Base-by-base conservation (phyloP, 2,113 vertebrate species). In the Casuarius casuarius region DNA sequence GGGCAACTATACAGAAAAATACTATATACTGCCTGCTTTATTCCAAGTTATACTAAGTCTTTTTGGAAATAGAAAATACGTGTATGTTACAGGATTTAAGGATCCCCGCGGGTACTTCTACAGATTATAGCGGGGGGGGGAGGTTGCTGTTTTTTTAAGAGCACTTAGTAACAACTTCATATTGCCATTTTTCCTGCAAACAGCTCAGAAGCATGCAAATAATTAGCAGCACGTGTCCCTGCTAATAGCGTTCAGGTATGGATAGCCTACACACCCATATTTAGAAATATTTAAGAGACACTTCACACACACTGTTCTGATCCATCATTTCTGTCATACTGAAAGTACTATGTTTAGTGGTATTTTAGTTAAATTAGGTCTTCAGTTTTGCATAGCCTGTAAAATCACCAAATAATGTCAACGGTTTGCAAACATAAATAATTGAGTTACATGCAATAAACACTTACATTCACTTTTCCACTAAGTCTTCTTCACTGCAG, bases 381-480 rank as follows among this genome's bases (percentile, higher is more conserved):
- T 68, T 13, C 25, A 61, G 26, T 77, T 93, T 66, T 52, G 23
- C 20, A 62, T 22, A 35, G 70, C 80, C 66, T 81, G 46, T 62
- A 70, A 7, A 56, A 80, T 14, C 54, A 61, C 6, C 46, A 62
- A 51, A 38, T 52, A 22, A 12, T 67, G 56, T 65, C 63, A 92
- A 20, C 38, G 26, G 18, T 33, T 52, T 73, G 62, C 81, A 91
- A 92, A 89, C 10, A 84, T 31, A 89, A 81, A 61, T 80, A 96
- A 90, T 48, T 46, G 59, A 83, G 29, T 42, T 42, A 14, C 10
- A 59, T n/a, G 51, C 31, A 80, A 9, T 70, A 95, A 93, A 82
- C 65, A 97, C 97, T 97, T 94, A 97, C 97, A 95, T 96, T 97
- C 93, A 94, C 95, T 93, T 93, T 90, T 91, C 88, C 48, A 52